Evolutionary conservation across 2,888 invertebrate genomes (phyloP).

Genomic region (Ramazzottius varieornatus): DNA sequence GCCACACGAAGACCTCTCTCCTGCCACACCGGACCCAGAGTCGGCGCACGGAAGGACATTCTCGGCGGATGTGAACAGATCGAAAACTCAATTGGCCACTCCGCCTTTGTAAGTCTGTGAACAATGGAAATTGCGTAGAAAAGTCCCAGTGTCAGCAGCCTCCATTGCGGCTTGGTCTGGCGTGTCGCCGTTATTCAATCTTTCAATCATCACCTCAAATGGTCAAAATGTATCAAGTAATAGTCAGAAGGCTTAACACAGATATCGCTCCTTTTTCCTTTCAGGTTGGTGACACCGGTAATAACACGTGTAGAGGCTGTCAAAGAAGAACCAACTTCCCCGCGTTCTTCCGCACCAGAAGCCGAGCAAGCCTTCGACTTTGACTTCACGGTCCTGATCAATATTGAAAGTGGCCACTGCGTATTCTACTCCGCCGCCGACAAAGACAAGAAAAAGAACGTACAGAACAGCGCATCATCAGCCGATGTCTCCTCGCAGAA

Average conservation of each 20-base stretch:
- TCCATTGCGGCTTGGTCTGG: too few species aligned
- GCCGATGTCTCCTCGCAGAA: background rate
- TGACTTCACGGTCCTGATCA: conserved; percentile 77
- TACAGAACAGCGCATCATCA: conserved; percentile 8
- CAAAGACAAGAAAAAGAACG: conserved; percentile 12
- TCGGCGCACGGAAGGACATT: background rate
- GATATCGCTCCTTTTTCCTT: too few species aligned
- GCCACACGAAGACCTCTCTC: background rate
- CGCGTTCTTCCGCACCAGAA: background rate
- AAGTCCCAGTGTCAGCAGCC: too few species aligned
- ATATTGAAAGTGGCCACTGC: conserved; percentile 86
- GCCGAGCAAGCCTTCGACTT: conserved; percentile 65
- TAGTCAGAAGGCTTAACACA: too few species aligned
- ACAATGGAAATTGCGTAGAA: too few species aligned
- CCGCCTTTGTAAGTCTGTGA: too few species aligned
- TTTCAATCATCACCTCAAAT: too few species aligned
- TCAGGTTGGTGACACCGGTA: too few species aligned
- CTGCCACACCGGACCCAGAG: background rate
- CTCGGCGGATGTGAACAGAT: background rate
- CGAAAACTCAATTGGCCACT: too few species aligned
- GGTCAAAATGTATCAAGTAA: too few species aligned
- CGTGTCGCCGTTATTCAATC: too few species aligned
- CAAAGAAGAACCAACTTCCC: background rate
- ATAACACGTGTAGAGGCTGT: background rate
- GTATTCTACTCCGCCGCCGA: conserved; percentile 68